phyloP scores from a whole-genome alignment of 2,888 invertebrate genomes.

The Aphrophora alni region DNA sequence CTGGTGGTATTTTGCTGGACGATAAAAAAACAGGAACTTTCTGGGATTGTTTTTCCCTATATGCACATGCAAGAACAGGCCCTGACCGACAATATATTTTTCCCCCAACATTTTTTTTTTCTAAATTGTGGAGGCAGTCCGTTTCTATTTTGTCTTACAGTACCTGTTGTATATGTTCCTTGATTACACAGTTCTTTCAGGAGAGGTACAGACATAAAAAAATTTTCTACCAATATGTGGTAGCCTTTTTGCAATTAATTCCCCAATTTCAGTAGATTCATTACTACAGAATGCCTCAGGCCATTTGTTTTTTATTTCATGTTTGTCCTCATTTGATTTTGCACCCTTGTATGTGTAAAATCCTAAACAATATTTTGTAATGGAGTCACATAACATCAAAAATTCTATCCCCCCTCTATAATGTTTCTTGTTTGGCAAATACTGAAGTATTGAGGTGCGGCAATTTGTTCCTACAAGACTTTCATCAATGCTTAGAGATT shows the following conservation, averaged over 20 bases:
- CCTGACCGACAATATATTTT: too few relatives aligned
- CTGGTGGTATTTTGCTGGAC: too few relatives aligned
- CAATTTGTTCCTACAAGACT: conserved; percentile 28
- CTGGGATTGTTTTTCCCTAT: too few relatives aligned
- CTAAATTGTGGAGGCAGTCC: too few relatives aligned
- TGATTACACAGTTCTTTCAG: too few relatives aligned
- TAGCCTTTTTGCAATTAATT: conserved; percentile 24
- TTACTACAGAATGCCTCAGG: too few relatives aligned
- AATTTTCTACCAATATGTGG: conserved; percentile 25
- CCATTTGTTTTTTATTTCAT: neutral
- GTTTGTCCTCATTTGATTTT: neutral
- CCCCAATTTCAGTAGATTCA: neutral
- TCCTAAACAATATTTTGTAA: conserved; percentile 18
- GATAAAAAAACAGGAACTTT: too few relatives aligned
- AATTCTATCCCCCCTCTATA: conserved; percentile 31
- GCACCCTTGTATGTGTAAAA: conserved; percentile 29
- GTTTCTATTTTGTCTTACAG: too few relatives aligned
- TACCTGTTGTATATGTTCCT: too few relatives aligned
- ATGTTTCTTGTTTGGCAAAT: conserved; percentile 31
- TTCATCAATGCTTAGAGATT: conserved; percentile 23
- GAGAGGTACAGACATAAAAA: neutral
- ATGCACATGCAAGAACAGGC: too few relatives aligned
- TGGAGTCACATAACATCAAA: conserved; percentile 32
- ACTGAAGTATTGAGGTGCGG: conserved; percentile 10
- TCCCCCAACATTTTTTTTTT: too few relatives aligned